Evolutionary conservation across 2,888 invertebrate species (phyloP).

Genomic region (Lamellibrachia columna): DNA sequence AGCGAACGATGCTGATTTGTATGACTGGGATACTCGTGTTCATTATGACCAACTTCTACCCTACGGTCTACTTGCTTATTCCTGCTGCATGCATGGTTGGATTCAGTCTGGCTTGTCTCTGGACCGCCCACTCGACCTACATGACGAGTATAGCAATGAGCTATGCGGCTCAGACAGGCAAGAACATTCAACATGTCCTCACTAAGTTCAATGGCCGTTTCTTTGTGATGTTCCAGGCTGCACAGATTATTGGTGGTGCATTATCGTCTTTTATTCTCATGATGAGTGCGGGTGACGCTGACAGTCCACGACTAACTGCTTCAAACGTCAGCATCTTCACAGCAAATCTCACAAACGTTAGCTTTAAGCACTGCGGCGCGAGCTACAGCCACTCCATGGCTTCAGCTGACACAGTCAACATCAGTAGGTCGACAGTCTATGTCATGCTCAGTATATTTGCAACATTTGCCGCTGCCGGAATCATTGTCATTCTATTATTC

Average conservation of each 20-base stretch:
- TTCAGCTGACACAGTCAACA: conserved; percentile 27
- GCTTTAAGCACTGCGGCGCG: conserved; percentile 46
- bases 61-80: conserved; percentile 53
- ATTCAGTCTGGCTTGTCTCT: conserved; percentile 53
- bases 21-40: conserved; percentile 50
- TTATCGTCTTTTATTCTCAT: conserved; percentile 41
- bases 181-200: conserved; percentile 48
- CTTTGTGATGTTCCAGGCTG: conserved; percentile 55
- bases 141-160: conserved; percentile 55
- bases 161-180: conserved; percentile 48
- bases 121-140: conserved; percentile 62
- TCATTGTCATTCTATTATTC: conserved; percentile 47
- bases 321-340: background rate
- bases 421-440: conserved; percentile 39
- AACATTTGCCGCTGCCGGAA: conserved; percentile 47
- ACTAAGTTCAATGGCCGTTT: conserved; percentile 60
- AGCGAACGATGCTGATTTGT: conserved; percentile 45
- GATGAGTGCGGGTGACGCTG: background rate
- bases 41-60: conserved; percentile 55
- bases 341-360: background rate
- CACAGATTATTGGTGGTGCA: conserved; percentile 49
- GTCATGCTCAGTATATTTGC: conserved; percentile 55
- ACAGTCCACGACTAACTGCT: background rate
- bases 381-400: conserved; percentile 46
- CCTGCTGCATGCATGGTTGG: conserved; percentile 55